These are phyloP conservation scores for Melanotaenia pygmaea DNA, from an alignment of 2,797 vertebrate species.

Conservation along the genomic window DNA sequence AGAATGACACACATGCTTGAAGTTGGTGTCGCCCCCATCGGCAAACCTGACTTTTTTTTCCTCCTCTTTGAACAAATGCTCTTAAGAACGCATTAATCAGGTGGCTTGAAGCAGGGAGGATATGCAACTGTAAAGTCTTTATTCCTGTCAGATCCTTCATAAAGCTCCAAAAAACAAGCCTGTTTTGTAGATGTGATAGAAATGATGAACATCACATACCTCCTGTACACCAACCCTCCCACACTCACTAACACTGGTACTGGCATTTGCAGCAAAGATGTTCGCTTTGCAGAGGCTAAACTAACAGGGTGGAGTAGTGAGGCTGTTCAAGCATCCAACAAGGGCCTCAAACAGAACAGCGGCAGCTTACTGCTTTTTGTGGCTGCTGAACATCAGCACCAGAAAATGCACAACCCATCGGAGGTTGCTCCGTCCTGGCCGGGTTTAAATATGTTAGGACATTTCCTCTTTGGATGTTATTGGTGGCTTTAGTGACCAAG, in stretches of 20 bases:
- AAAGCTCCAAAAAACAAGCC: not conserved
- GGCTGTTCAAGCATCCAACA: too few species aligned
- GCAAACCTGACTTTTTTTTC: not conserved
- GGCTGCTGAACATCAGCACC: too few species aligned
- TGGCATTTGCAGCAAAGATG: too few species aligned
- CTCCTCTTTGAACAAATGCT: not conserved
- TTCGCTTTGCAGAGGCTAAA: too few species aligned
- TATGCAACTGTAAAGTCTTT: not conserved
- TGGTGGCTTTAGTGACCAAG: too few species aligned
- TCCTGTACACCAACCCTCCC: too few species aligned
- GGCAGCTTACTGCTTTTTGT: too few species aligned
- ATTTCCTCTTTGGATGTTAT: not conserved
- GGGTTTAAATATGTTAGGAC: not conserved
- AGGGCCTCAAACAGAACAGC: too few species aligned
- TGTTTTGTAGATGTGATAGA: constrained; percentile 4
- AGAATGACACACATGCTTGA: not conserved
- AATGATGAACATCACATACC: not conserved
- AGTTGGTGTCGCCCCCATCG: not conserved
- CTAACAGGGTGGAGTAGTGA: too few species aligned
- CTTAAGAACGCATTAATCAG: not conserved
- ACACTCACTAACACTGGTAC: too few species aligned
- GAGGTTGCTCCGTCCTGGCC: too few species aligned
- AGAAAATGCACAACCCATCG: too few species aligned
- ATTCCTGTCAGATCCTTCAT: not conserved
- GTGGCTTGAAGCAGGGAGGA: not conserved